Evolutionary conservation across 2,797 vertebrate species (phyloP), one percentile per base, ranked within the genome.

Genomic region (Gobio occitaniae): DNA sequence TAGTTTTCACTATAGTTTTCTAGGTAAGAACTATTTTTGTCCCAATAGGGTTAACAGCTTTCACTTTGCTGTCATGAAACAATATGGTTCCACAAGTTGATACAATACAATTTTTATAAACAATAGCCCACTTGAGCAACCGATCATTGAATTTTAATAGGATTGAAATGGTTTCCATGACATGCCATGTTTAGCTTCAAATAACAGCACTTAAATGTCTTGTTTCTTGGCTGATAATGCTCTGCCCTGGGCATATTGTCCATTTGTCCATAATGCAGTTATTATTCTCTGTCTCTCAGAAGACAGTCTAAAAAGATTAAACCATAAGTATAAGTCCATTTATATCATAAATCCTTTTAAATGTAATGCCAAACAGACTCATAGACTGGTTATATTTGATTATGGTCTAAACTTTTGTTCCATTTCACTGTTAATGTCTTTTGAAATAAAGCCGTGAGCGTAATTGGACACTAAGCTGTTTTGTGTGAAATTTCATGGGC

Each of bases 381-480:
- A 63, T 52, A 52, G 47, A 44, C 86, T 79, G 59, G 38, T 78
- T 82, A 68, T 87, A 87, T 85, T 85, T 79, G 84, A 87, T 87
- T 87, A 82, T n/a, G 66, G 48, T 29, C 74, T 38, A 82, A 85
- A 66, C 56, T 80, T 85, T 85, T 79, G 72, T 77, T 74, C 74
- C 48, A 36, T 87, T 85, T 85, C 15, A 12, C 11, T 1, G 36
- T 85, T 85, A 87, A 82, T 59, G 75, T 86, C 72, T 87, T 82
- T 86, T 89, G 78, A 78, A 88, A 88, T 84, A 84, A 86, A 87
- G 81, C 84, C 56, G 84, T 88, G 87, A 86, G 84, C 80, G 88
- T 85, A 90, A 89, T 87, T 87, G 90, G 87, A 89, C 90, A 90
- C 89, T 90, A 76, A 80, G 77, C 85, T 80, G 74, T 83, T 78